Conservation (phyloP, 2,888 invertebrate genomes). For the Ochlodes sylvanus region DNA sequence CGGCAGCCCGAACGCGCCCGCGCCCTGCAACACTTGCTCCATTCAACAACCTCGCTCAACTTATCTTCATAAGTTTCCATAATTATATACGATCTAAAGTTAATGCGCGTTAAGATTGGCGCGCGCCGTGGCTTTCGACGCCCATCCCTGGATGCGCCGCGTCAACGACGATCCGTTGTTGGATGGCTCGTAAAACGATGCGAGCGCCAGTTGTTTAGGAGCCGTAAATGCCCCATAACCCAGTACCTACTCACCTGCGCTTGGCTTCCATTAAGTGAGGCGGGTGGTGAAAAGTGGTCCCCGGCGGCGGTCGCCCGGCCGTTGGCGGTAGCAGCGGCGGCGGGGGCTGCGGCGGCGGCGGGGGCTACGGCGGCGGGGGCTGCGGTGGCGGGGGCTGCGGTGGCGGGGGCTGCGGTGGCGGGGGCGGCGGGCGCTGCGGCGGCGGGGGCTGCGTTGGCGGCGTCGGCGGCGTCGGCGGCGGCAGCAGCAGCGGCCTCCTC, state of each 20-base stretch:
- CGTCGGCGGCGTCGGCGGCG: slow-evolving; percentile 58
- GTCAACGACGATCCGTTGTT: too few relatives aligned
- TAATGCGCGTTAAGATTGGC: too few relatives aligned
- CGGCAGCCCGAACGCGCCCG: slow-evolving; percentile 73
- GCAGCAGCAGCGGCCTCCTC: slow-evolving; percentile 40
- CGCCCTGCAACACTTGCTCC: slow-evolving; percentile 36
- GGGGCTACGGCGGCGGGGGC: slow-evolving; percentile 62
- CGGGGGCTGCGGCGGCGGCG: slow-evolving; percentile 58
- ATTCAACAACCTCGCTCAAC: too few relatives aligned
- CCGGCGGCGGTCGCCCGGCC: slow-evolving; percentile 67
- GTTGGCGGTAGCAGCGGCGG: slow-evolving; percentile 50
- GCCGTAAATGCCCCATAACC: too few relatives aligned
- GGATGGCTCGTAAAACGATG: too few relatives aligned
- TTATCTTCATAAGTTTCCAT: too few relatives aligned
- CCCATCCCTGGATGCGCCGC: too few relatives aligned
- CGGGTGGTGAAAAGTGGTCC: slow-evolving; percentile 71
- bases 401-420: slow-evolving; percentile 58
- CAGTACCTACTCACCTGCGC: too few relatives aligned
- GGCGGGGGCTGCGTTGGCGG: slow-evolving; percentile 68
- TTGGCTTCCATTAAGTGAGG: slow-evolving; percentile 51
- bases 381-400: slow-evolving; percentile 68
- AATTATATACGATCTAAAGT: too few relatives aligned
- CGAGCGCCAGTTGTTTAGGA: too few relatives aligned
- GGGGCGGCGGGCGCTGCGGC: slow-evolving; percentile 50
- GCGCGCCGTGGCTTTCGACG: too few relatives aligned